Conservation (phyloP, 2,113 vertebrate species). For the Phrynosoma blainvillii region DNA sequence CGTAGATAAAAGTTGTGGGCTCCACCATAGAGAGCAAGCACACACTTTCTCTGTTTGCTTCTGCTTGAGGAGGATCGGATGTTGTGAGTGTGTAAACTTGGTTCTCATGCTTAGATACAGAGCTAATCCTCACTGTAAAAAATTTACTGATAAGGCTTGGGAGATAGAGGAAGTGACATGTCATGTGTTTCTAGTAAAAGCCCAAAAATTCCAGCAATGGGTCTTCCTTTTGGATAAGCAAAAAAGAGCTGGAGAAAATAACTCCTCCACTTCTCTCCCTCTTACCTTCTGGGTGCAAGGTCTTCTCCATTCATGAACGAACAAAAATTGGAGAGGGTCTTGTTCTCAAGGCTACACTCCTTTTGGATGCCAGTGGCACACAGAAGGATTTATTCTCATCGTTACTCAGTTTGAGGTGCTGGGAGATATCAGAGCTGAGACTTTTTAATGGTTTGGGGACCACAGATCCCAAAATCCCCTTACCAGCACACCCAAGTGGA, state of each 20-base stretch:
- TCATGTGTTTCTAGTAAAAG: background rate
- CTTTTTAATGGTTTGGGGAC: too few species aligned
- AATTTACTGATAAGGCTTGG: conserved; percentile 35
- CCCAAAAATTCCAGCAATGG: conserved; percentile 41
- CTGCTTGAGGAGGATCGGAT: conserved; percentile 34
- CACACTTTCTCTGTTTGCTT: background rate
- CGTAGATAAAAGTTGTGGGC: background rate
- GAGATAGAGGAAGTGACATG: conserved; percentile 48
- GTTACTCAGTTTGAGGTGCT: background rate
- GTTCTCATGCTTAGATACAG: conserved; percentile 36
- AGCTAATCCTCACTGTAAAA: conserved; percentile 61
- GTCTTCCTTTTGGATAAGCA: conserved; percentile 11
- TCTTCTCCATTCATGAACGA: background rate
- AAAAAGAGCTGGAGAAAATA: background rate
- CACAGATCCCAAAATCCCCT: too few species aligned
- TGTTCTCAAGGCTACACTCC: background rate
- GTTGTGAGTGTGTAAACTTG: conserved; percentile 55
- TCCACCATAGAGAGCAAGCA: background rate
- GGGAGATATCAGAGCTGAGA: too few species aligned
- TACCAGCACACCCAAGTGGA: too few species aligned
- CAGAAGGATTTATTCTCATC: background rate
- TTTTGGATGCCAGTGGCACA: rapidly evolving
- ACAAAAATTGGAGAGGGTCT: background rate
- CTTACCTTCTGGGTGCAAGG: background rate
- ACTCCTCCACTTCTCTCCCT: background rate